These are phyloP conservation scores for Donacobius atricapilla DNA, from an alignment of 2,113 vertebrate genomes.

Conservation along the genomic window DNA sequence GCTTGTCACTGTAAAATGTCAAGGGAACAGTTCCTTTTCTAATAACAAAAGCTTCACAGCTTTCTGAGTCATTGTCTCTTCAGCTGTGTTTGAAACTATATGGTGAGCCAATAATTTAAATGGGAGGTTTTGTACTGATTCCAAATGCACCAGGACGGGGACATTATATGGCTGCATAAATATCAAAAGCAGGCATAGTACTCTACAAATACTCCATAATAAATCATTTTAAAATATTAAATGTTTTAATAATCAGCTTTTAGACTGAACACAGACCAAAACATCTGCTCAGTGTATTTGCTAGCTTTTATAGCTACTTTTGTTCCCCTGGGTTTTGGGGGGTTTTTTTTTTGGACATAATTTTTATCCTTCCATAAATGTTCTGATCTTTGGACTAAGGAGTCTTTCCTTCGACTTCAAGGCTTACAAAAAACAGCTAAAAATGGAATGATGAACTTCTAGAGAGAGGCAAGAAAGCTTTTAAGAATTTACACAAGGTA, in stretches of 20 bases:
- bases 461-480: neutral
- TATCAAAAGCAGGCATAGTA: neutral
- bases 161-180: neutral
- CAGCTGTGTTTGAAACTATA: neutral
- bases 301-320: neutral
- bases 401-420: neutral
- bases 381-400: neutral
- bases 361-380: neutral
- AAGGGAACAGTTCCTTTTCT: slow-evolving; percentile 6
- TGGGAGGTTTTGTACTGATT: neutral
- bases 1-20: neutral
- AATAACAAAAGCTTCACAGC: neutral
- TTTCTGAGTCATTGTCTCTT: slow-evolving; percentile 9
- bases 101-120: neutral
- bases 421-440: neutral
- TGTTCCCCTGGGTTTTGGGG: fast-evolving
- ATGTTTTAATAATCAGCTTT: neutral
- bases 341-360: neutral
- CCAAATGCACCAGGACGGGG: neutral
- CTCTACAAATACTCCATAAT: neutral
- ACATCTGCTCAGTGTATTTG: neutral
- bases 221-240: neutral
- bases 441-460: neutral
- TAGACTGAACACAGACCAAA: neutral
- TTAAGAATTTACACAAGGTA: neutral